Base-by-base conservation (phyloP, 2,888 invertebrate genomes). In the Eurois occulta region DNA sequence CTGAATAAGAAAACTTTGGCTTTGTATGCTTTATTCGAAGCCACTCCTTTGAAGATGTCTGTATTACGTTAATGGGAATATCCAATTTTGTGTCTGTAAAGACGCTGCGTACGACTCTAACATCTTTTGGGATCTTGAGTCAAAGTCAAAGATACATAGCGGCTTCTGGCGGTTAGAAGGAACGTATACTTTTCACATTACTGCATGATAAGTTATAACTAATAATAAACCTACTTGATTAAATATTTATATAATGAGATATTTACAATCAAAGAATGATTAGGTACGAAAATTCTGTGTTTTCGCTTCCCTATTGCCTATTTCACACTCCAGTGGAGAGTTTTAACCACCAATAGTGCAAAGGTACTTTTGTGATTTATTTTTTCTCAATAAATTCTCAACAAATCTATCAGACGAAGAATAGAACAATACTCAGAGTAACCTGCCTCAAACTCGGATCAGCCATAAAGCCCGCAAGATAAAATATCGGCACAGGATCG, bases 401-500 rank as follows among this genome's bases (percentile, higher is more conserved):
- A 55, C 58, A 24, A 62, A 76, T 46, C 64, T 75, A 62, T 35
- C 60, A 60, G 65, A 24, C 60, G 68, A 68, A 81, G 73, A 82
- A 82, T 55, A 84, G 55, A 78, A 78, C 65, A 75, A 75, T 74
- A 35, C 67, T 65, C 38, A 46, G 32, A 69, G 84, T 78, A 71
- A 78, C 65, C 55, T 73, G 66, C 76, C 67, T 60, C 76, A 73
- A 85, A 78, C 81, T 78, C 72, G 80, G 86, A 86, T 78, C 78
- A 80, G 84, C 75, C 72, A 80, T 88, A 88, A 85, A 88, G 77
- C 82, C 78, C 75, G 72, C 75, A 79, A 87, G 88, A 89, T 86
- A 81, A 88, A 86, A 85, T 85, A 90, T 91, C 88, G 87, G 84
- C 86, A 80, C 77, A 67, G 70, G 78, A 80, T 85, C 80, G 80